Base-by-base conservation (phyloP, 1,140 invertebrate genomes). In the Contarinia nasturtii region DNA sequence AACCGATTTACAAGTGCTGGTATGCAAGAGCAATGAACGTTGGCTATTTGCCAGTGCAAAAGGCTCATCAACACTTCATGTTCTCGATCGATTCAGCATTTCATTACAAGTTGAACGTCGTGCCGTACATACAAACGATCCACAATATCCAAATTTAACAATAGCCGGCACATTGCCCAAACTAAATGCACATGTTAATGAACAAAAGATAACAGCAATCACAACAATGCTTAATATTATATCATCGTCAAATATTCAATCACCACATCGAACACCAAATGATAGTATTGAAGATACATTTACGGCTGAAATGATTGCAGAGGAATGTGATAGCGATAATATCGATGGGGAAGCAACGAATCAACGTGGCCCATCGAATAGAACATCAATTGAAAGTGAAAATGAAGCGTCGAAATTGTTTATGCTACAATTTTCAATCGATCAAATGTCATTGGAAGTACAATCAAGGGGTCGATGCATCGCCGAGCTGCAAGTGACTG, bases 71-170 rank as follows among this genome's bases (percentile, higher is more conserved):
- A 79, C 74, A 19, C 68, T 93, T 50, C 90, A 96, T 56, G 72
- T 95, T 11, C 63, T 96, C 17, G 89, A 96, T 59, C 73, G 85
- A 54, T 94, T 95, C 58, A 91, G 80, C 55, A 93, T 95, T 53
- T 82, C 80, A 7, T 57, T 95, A 2, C 81, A 83, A 60, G 72
- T 87, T 44, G 84, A 89, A 58, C 66, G 87, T 45, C 69, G 89
- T 48, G 72, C 88, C 51, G 75, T 94, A 18, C 75, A 76, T 36
- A 89, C 86, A 15, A 68, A 72, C 46, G 88, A 94, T 70, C 86
- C 87, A 2, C 73, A 80, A 52, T 93, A 80, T 67, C 90, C 90
- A 2, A 80, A 77, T 36, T 67, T 86, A 8, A 86, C 80, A 12
- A 59, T 94, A 2, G 79, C 80, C 42, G 89, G 86, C 37, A 87